Evolutionary conservation across 2,888 invertebrate genomes (phyloP).

Genomic region (Platycheirus albimanus): DNA sequence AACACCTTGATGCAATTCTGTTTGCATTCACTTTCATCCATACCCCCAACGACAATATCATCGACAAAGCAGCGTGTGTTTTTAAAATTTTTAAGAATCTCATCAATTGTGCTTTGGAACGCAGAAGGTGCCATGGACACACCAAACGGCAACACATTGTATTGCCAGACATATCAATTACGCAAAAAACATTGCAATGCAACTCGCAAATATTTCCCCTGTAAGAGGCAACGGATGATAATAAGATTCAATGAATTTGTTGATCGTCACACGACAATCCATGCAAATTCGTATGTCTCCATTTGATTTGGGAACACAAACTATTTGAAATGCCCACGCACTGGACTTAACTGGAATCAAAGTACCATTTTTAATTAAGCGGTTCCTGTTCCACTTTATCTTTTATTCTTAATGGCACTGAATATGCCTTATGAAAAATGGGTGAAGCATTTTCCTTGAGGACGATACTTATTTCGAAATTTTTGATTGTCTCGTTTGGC

Average conservation of each 20-base stretch:
- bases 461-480: conserved; percentile 6
- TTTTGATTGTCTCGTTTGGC: conserved; percentile 4
- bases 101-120: conserved; percentile 18
- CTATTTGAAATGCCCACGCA: conserved; percentile 24
- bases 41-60: conserved; percentile 20
- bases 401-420: conserved; percentile 36
- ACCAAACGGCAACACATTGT: conserved; percentile 20
- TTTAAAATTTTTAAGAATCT: not conserved
- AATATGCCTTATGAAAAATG: conserved; percentile 23
- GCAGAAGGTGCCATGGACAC: conserved; percentile 14
- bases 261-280: too few relatives aligned
- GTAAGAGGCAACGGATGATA: not conserved
- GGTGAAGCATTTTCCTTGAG: conserved; percentile 5
- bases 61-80: conserved; percentile 20
- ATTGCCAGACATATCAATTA: conserved; percentile 29
- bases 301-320: conserved; percentile 24
- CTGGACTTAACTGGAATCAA: conserved; percentile 34
- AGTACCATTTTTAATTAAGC: conserved; percentile 6
- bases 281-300: conserved; percentile 2
- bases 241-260: conserved; percentile 2
- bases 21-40: conserved; percentile 10
- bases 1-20: conserved; percentile 13
- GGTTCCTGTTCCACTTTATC: conserved; percentile 21
- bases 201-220: not conserved
- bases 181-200: conserved; percentile 15